Evolutionary conservation across 2,888 invertebrate species (phyloP).

Genomic region (Drepana falcataria): DNA sequence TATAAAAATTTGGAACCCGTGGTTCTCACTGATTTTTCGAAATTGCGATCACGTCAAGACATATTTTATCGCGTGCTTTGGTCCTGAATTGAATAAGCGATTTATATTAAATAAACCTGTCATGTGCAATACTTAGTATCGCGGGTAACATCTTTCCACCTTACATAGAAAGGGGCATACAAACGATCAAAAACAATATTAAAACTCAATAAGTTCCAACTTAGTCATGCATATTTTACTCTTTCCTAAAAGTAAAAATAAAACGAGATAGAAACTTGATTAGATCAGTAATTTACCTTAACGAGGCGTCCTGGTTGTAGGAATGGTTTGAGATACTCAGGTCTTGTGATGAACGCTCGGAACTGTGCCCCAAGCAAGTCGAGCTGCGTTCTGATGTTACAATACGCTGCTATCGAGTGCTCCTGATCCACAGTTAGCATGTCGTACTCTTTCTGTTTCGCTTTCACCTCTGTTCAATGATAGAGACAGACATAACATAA

Average conservation of each 20-base stretch:
- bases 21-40: too few species aligned
- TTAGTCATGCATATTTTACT: not conserved
- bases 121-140: too few species aligned
- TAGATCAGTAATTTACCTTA: slow-evolving; percentile 78
- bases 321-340: slow-evolving; percentile 94
- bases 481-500: not conserved
- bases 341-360: slow-evolving; percentile 87
- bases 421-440: slow-evolving; percentile 85
- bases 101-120: too few species aligned
- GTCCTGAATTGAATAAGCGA: too few species aligned
- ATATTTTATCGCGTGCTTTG: too few species aligned
- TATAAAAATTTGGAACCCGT: too few species aligned
- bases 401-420: slow-evolving; percentile 87
- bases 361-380: slow-evolving; percentile 86
- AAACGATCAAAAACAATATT: too few species aligned
- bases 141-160: too few species aligned
- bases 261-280: not conserved
- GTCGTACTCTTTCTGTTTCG: slow-evolving; percentile 82
- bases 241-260: not conserved
- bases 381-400: slow-evolving; percentile 89
- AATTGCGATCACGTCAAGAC: too few species aligned
- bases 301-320: slow-evolving; percentile 95
- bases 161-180: too few species aligned
- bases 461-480: slow-evolving; percentile 78
- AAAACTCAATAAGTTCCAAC: not conserved